Conservation (phyloP, 2,113 vertebrate species). For the Helogale parvula region DNA sequence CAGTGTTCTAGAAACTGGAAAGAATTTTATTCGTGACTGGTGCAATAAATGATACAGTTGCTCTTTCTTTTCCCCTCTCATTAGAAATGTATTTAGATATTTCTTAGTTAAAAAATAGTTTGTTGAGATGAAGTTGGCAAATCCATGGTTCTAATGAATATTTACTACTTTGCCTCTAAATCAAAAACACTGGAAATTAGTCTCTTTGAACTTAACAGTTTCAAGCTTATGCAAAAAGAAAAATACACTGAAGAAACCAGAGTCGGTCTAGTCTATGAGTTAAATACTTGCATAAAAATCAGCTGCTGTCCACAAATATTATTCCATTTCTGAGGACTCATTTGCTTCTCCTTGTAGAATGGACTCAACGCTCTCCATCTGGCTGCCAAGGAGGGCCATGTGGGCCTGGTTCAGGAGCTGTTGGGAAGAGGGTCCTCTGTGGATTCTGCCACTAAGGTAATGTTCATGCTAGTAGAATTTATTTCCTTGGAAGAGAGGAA, state of each 20-base stretch:
- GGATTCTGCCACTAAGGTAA: constrained; percentile 97
- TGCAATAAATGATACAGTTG: not conserved
- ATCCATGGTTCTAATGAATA: not conserved
- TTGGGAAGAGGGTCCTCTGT: constrained; percentile 94
- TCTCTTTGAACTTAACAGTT: not conserved
- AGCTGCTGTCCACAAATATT: not conserved
- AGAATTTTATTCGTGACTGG: not conserved
- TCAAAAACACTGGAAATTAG: not conserved
- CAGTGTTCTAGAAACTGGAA: not conserved
- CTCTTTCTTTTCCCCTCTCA: not conserved
- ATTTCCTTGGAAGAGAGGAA: not conserved
- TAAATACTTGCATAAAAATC: not conserved
- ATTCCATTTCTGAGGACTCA: constrained; percentile 44
- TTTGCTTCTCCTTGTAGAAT: constrained; percentile 90
- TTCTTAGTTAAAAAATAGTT: not conserved
- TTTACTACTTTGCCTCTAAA: not conserved
- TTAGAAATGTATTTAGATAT: not conserved
- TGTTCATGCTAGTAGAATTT: not conserved
- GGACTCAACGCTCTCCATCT: constrained; percentile 98
- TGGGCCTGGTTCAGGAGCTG: constrained; percentile 97
- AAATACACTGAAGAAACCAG: not conserved
- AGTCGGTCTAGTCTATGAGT: not conserved
- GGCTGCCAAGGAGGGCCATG: constrained; percentile 97
- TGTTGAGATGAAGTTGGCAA: not conserved
- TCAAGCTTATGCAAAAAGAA: constrained; percentile 44